Conservation (phyloP, 2,888 invertebrate species). For the Poecilus cupreus region DNA sequence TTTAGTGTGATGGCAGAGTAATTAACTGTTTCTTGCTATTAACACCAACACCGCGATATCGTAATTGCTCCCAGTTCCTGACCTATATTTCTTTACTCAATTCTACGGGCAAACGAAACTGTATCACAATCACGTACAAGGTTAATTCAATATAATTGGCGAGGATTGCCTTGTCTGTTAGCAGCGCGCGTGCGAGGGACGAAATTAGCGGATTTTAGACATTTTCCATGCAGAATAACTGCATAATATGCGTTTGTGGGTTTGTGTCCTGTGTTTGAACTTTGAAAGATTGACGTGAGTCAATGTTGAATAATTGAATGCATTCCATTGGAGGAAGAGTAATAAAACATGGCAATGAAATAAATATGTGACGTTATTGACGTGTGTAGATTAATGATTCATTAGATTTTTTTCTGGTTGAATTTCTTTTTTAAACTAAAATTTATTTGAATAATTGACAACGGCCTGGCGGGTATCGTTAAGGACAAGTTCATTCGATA, state of each 20-base stretch:
- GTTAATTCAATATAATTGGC: constrained; percentile 15
- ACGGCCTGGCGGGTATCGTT: too few relatives aligned
- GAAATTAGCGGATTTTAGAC: neutral
- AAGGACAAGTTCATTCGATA: too few relatives aligned
- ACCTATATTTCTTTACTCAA: neutral
- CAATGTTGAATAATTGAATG: neutral
- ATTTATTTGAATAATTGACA: too few relatives aligned
- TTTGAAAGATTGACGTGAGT: neutral
- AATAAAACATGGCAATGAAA: neutral
- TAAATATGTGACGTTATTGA: constrained; percentile 3
- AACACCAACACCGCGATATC: constrained; percentile 6
- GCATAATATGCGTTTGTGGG: neutral
- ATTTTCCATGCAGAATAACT: neutral
- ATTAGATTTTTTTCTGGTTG: too few relatives aligned
- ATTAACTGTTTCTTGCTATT: constrained; percentile 13
- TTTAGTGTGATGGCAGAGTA: neutral
- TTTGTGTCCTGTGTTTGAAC: neutral
- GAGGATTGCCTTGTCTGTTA: neutral
- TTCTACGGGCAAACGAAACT: neutral
- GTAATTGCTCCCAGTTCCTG: neutral
- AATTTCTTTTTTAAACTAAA: neutral
- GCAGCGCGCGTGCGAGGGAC: constrained; percentile 4
- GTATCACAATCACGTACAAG: constrained; percentile 15
- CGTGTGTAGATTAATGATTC: constrained; percentile 15
- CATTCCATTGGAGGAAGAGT: neutral